Base-by-base conservation (phyloP, 2,113 vertebrate genomes). In the Bostrychus sinensis region DNA sequence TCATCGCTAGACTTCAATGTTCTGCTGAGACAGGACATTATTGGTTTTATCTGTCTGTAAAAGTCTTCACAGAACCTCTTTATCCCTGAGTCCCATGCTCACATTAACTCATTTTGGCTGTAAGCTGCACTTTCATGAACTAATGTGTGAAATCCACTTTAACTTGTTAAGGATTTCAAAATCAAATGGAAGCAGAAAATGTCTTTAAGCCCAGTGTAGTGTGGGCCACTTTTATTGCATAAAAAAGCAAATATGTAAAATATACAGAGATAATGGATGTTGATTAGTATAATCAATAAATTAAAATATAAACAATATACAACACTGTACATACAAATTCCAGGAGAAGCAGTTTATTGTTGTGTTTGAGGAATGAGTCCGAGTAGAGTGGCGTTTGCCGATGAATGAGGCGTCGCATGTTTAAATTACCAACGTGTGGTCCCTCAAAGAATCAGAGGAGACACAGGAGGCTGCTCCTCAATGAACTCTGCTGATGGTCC, bases 251-350 rank as follows among this genome's bases (percentile, higher is more conserved):
- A 51, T 38, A 45, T 74, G 11, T 58, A 53, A 63, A 85, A 66
- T 72, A 72, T 79, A 84, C 61, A 81, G 53, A 42, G 7, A 55
- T 7, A 53, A 69, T 20, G 53, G 57, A 4, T 1, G 14, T 48
- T 71, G 37, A 75, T 75, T 56, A 68, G 41, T 39, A 69, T 55
- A 63, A 70, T 62, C 10, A 80, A 86, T 84, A 88, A 86, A 86
- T 87, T 65, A 73, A 55, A 72, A 53, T 43, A 34, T 41, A 0
- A 4, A 69, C 3, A 72, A 83, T 78, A 23, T 71, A 78, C 58
- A 83, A 68, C 23, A 62, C 58, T 79, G 60, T 76, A 65, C 39
- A n/a, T 13, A 43, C 34, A 56, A 73, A 66, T 8, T 65, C 14
- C 43, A 12, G 7, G 20, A 46, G 48, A 11, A 37, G 46, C 25